Conservation (phyloP, 2,113 vertebrate genomes). For the Macaca mulatta region DNA sequence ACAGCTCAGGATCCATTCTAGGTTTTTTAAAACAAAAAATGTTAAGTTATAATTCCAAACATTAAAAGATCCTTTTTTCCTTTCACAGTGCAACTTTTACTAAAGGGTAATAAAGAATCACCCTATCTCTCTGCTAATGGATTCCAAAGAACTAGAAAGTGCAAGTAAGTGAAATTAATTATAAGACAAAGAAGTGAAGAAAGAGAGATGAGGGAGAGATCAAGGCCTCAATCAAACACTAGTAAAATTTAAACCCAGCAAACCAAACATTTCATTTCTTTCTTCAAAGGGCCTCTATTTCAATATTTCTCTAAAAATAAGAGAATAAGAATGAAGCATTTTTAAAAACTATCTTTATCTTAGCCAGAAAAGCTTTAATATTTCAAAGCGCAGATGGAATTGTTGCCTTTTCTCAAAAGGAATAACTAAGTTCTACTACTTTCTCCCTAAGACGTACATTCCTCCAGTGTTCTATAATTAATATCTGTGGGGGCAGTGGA, state of each 20-base stretch:
- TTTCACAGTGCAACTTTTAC: slow-evolving; percentile 2
- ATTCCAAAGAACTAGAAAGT: not conserved
- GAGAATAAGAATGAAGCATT: not conserved
- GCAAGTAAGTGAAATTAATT: not conserved
- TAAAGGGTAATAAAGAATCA: not conserved
- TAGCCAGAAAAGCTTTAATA: not conserved
- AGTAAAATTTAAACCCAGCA: slow-evolving; percentile 22
- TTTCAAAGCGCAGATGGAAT: slow-evolving; percentile 36
- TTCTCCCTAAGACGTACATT: not conserved
- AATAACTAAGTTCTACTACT: not conserved
- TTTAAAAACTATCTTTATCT: slow-evolving; percentile 11
- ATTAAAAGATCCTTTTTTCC: not conserved
- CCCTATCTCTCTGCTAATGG: not conserved
- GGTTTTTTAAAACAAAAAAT: not conserved
- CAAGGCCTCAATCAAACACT: not conserved
- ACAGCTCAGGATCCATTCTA: not conserved
- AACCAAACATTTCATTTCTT: not conserved
- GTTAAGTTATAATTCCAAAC: not conserved
- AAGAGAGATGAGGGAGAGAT: not conserved
- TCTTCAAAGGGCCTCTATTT: slow-evolving; percentile 27
- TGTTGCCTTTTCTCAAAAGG: slow-evolving; percentile 37
- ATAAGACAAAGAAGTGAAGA: not conserved
- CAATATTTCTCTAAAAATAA: not conserved
- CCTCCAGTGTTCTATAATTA: not conserved
- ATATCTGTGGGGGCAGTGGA: not conserved